phyloP scores from a whole-genome alignment of 2,888 invertebrate species.

The Synergus laeviventris region DNA sequence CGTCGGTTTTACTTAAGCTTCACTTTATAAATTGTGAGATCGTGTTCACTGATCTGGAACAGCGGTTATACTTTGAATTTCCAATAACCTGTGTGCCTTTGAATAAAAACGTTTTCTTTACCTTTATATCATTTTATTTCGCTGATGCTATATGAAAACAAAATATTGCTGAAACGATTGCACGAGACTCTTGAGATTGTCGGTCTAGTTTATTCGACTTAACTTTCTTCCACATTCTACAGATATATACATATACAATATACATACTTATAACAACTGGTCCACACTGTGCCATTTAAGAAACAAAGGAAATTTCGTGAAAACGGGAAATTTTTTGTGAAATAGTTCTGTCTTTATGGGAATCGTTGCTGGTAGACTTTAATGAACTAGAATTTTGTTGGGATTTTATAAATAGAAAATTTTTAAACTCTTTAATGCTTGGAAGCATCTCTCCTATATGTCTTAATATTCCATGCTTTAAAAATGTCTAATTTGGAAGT shows the following conservation, averaged over 20 bases:
- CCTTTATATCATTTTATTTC: neutral
- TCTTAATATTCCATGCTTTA: too few species aligned
- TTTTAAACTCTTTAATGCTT: neutral
- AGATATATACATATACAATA: neutral
- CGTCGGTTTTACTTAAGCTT: neutral
- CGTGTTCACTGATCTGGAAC: neutral
- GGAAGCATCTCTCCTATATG: too few species aligned
- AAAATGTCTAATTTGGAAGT: too few species aligned
- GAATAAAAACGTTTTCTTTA: neutral
- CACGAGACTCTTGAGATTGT: slow-evolving; percentile 14
- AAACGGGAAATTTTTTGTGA: neutral
- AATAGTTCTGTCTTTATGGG: neutral
- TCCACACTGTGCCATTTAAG: slow-evolving; percentile 30
- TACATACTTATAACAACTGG: neutral
- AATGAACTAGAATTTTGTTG: neutral
- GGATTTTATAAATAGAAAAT: neutral
- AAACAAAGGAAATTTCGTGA: slow-evolving; percentile 25
- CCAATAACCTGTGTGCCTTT: neutral
- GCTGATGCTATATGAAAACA: neutral
- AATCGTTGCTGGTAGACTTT: neutral
- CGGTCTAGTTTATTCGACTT: slow-evolving; percentile 26
- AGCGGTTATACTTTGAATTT: neutral
- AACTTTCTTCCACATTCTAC: slow-evolving; percentile 34
- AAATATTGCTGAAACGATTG: neutral
- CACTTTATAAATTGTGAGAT: neutral